Evolutionary conservation across 2,113 vertebrate species (phyloP), one percentile per base, ranked within the genome.

Genomic region (Xiphophorus maculatus): DNA sequence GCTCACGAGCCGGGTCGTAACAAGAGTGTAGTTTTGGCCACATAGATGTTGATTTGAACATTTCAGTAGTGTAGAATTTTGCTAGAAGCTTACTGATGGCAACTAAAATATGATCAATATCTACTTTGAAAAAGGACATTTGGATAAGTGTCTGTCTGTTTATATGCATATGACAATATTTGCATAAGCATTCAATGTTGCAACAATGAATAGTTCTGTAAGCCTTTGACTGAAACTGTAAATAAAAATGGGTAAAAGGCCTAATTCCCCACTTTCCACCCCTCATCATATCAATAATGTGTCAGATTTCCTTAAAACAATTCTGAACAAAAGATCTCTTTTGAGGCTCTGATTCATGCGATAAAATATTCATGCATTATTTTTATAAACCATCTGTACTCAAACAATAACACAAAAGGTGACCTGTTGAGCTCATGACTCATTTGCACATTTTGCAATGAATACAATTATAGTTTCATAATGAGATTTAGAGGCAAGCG

Each of bases 391-490:
- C 87, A 91, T 87, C 84, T 77, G 77, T 69, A 86, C 60, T 82
- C 85, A 90, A 90, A 92, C 90, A 91, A 90, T 88, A 90, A 88
- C 78, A 79, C 72, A 69, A 83, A 93, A 90, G 83, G 58, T 76
- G 70, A 66, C 79, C 61, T 68, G 74, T 79, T 79, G 78, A 89
- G 78, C 83, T 87, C 76, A 80, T 60, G 64, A 85, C 70, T 92
- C 83, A 86, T 85, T 85, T 81, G 85, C 86, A 81, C 72, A 87
- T 89, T 82, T 92, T 92, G 66, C 89, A 92, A 93, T 93, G 88
- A 93, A 93, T 90, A 92, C 91, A 90, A 90, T 92, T 89, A 92
- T 85, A 87, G 75, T 87, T 86, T 88, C 81, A 69, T 90, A 91
- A 92, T 92, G 88, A 88, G 76, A 92, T 92, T 83, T 81, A 68